Evolutionary conservation across 2,797 vertebrate genomes (phyloP), one percentile per base, ranked within the genome.

Genomic region (Enteromius paludinosus): DNA sequence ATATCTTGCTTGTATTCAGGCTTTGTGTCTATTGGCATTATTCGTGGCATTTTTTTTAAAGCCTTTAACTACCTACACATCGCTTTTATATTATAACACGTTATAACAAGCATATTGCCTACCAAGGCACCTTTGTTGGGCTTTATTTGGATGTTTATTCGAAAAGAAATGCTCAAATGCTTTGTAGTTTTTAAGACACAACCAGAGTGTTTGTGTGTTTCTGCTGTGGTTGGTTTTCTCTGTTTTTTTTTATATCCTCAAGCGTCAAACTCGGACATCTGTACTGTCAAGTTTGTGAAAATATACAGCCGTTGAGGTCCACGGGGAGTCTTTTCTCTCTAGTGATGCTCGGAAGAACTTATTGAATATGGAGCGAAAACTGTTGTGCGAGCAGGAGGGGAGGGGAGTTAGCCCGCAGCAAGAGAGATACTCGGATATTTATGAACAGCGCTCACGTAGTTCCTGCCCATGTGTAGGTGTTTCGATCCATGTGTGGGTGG

Each of bases 221-320:
- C 78, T 62, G 68, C 41, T 0, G 20, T 61, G 20, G 52, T 54
- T 52, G 70, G 10, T 81, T 81, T 20, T 74, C 18, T 47, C 3
- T 9, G 1, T 20, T 5, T 66, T 25, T 66, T 66, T 77, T 47
- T 33, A 10, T 3, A 77, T 61, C 72, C 71, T 41, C 47, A 52
- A 69, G 38, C n/a, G 20, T 70, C 47, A 30, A 41, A 43, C 73
- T 69, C 20, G 81, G 81, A 83, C 81, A 83, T 83, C 81, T 83
- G 81, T 83, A 83, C 81, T 83, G 81, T 62, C 81, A 83, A 77
- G 38, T 77, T 70, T 62, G 20, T 83, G 52, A 61, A 69, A 70
- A 77, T 75, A 59, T 83, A 30, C 64, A 74, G 28, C 73, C 30
- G 64, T 54, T 3, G 28, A 76, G n/a, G 20, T 70, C 81, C 49